Conservation (phyloP, 2,888 invertebrate genomes). For the Idaea aversata region DNA sequence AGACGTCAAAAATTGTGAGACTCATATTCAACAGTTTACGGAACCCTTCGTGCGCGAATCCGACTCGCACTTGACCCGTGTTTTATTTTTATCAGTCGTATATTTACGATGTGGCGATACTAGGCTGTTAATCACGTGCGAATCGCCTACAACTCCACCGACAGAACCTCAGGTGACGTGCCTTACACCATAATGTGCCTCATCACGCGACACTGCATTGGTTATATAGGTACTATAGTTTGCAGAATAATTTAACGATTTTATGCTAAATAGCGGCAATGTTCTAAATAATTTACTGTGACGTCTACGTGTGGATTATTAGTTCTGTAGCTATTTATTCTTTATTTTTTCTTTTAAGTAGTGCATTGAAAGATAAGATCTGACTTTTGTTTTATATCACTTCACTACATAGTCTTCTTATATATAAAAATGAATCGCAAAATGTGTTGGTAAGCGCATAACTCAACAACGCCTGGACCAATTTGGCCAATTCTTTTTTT, state of each 20-base stretch:
- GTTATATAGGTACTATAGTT: slow-evolving; percentile 37
- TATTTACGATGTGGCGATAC: slow-evolving; percentile 35
- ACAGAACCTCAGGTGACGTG: slow-evolving; percentile 52
- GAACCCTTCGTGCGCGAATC: too few relatives aligned
- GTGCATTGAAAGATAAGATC: too few relatives aligned
- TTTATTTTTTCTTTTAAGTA: too few relatives aligned
- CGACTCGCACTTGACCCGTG: not conserved
- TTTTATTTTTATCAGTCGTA: slow-evolving; percentile 9
- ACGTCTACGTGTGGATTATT: slow-evolving; percentile 5
- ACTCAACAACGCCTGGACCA: too few relatives aligned
- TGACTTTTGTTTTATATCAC: too few relatives aligned
- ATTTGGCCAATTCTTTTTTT: too few relatives aligned
- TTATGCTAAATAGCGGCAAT: not conserved
- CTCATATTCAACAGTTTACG: too few relatives aligned
- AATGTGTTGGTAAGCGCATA: too few relatives aligned
- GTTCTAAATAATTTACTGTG: slow-evolving; percentile 1
- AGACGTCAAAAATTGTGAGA: too few relatives aligned
- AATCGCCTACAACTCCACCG: slow-evolving; percentile 46
- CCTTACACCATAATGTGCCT: slow-evolving; percentile 58
- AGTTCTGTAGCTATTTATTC: slow-evolving; percentile 6
- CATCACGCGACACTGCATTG: slow-evolving; percentile 65
- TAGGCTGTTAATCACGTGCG: slow-evolving; percentile 62
- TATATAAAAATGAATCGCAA: too few relatives aligned
- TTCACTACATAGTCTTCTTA: too few relatives aligned
- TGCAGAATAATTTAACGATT: slow-evolving; percentile 16